A percentile compares a stretch with the other conserved stretches of the same genome.
Conservation (phyloP, 30 jellyfish, hydroid and myxozoan genomes). For the Hydra vulgaris region DNA sequence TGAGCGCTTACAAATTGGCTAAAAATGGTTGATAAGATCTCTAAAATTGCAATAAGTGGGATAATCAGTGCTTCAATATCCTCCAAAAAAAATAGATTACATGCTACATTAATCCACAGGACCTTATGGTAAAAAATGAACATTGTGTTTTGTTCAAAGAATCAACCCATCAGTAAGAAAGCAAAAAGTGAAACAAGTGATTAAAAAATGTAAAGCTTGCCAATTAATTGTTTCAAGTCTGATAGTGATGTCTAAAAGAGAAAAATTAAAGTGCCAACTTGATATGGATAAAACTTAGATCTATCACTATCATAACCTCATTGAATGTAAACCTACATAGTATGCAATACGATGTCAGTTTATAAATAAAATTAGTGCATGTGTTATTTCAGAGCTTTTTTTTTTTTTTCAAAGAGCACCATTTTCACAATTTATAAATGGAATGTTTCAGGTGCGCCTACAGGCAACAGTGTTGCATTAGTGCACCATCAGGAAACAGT, state of each 20-base stretch:
- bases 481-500: too few relatives aligned
- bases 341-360: not conserved
- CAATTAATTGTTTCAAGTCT: not conserved
- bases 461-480: not conserved
- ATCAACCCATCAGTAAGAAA: not conserved
- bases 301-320: not conserved
- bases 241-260: not conserved
- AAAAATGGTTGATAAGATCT: too few relatives aligned
- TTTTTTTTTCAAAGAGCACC: not conserved
- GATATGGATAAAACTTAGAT: not conserved
- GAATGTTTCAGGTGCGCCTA: not conserved
- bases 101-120: not conserved
- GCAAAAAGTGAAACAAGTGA: not conserved
- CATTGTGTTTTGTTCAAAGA: not conserved
- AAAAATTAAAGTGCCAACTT: not conserved
- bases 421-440: not conserved
- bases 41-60: too few relatives aligned
- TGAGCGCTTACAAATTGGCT: too few relatives aligned
- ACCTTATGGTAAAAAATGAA: not conserved
- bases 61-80: too few relatives aligned
- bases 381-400: not conserved
- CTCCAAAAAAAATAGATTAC: not conserved
- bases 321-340: not conserved
- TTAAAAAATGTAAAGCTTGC: not conserved
- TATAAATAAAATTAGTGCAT: not conserved